Conservation (phyloP, 2,113 vertebrate genomes). For the Perca flavescens region DNA sequence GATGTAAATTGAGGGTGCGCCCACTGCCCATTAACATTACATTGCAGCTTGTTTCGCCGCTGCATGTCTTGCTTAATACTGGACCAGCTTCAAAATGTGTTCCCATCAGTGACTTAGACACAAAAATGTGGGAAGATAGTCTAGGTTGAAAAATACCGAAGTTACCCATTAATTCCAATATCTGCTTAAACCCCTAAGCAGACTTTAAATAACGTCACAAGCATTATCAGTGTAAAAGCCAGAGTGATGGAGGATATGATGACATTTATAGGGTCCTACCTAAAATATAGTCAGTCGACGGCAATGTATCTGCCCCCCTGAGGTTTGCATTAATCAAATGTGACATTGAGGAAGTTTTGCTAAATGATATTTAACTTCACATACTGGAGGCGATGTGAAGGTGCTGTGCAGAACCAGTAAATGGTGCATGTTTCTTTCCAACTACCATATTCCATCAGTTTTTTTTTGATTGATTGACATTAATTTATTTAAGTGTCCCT, state of each 20-base stretch:
- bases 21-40: no score
- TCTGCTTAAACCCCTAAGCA: background rate
- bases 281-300: background rate
- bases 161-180: background rate
- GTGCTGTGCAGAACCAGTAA: background rate
- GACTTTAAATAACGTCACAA: background rate
- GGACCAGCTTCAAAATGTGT: no score
- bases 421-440: background rate
- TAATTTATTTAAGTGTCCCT: slow-evolving; percentile 15
- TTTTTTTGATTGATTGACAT: slow-evolving; percentile 13
- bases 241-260: slow-evolving; percentile 5
- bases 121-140: no score
- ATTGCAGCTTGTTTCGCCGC: no score
- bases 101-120: no score
- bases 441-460: background rate
- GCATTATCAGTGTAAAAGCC: slow-evolving; percentile 14
- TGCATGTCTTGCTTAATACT: no score
- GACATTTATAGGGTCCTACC: background rate
- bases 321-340: slow-evolving; percentile 3
- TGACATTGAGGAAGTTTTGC: slow-evolving; percentile 17
- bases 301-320: background rate
- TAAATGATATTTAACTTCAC: slow-evolving; percentile 11
- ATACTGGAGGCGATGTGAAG: background rate
- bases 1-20: no score
- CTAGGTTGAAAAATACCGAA: no score